Base-by-base conservation (phyloP, 2,113 vertebrate species). In the Charadrius vociferus region DNA sequence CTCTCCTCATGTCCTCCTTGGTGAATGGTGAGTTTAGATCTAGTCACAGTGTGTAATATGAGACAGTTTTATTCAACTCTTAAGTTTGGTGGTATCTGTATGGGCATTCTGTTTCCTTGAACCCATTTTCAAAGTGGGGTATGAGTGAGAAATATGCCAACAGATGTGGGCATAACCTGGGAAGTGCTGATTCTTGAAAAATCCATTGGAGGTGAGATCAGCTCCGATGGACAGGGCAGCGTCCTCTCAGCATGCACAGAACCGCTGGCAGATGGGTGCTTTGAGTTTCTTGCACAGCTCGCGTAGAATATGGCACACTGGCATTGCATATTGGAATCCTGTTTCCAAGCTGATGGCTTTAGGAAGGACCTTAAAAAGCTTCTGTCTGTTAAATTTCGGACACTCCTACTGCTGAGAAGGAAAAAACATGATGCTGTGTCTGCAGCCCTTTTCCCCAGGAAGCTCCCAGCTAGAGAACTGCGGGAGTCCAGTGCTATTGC, bases 401-500 rank as follows among this genome's bases (percentile, higher is more conserved):
- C 9, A 7, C 18, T 82, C 8, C n/a, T 55, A 6, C 50, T 45
- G 36, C 72, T 86, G 41, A 81, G 41, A 41, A 41, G 45, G 16
- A 63, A 75, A 87, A 72, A 5, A 53, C 47, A 50, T 4, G 20
- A 12, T 1, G 3, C 10, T n/a, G 12, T 55, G 30, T 27, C 37
- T 77, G 63, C 24, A 72, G 36, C 11, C 52, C 16, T 75, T 79
- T 79, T 52, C n/a, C 1, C 0, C 1, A 22, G 12, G 34, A 62
- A 61, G 12, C 43, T 96, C 16, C 12, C 41, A 89, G 19, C 21
- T 62, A 18, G 30, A 81, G n/a, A 78, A 12, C 14, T 43, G 16
- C 2, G 5, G 14, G 12, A 81, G 32, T 19, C 8, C 22, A 30
- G 14, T 20, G 39, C 20, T 45, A 5, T 16, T 0, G 1, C 68